A percentile compares a stretch with the other conserved stretches of the same genome.
Conservation (phyloP, 2,888 invertebrate species). For the Lepidocyrtoides sp. region DNA sequence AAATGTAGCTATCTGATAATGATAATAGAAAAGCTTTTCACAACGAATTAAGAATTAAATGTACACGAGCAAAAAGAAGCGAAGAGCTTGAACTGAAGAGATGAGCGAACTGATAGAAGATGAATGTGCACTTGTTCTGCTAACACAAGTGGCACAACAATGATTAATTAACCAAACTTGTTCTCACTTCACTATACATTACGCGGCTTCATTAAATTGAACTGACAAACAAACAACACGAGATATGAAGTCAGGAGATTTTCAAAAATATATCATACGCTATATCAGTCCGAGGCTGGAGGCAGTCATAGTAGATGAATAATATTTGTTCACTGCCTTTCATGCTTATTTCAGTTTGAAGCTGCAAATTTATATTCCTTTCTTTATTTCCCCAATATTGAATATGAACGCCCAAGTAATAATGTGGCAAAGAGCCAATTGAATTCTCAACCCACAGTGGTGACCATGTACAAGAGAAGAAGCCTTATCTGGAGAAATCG, state of each 20-base stretch:
- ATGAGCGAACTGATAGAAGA: background rate
- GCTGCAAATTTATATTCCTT: no score
- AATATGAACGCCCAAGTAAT: no score
- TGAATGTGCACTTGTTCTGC: slow-evolving; percentile 31
- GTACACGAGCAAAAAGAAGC: slow-evolving; percentile 39
- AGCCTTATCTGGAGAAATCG: no score
- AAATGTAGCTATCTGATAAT: slow-evolving; percentile 34
- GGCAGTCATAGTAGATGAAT: background rate
- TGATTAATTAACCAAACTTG: slow-evolving; percentile 71
- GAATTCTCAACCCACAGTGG: no score
- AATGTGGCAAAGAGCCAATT: no score
- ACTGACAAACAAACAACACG: slow-evolving; percentile 48
- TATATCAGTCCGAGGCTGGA: background rate
- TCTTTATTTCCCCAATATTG: no score
- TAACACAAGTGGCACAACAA: slow-evolving; percentile 64
- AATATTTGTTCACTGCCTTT: no score
- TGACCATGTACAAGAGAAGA: no score
- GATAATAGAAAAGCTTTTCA: slow-evolving; percentile 67
- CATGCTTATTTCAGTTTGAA: no score
- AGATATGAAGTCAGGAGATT: background rate
- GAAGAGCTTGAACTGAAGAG: background rate
- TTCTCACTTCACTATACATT: slow-evolving; percentile 51
- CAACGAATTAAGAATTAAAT: slow-evolving; percentile 49
- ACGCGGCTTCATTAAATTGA: slow-evolving; percentile 61
- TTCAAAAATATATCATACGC: background rate